These are phyloP conservation scores for Bradypus variegatus DNA, from an alignment of 2,797 vertebrate genomes.

Conservation along the genomic window DNA sequence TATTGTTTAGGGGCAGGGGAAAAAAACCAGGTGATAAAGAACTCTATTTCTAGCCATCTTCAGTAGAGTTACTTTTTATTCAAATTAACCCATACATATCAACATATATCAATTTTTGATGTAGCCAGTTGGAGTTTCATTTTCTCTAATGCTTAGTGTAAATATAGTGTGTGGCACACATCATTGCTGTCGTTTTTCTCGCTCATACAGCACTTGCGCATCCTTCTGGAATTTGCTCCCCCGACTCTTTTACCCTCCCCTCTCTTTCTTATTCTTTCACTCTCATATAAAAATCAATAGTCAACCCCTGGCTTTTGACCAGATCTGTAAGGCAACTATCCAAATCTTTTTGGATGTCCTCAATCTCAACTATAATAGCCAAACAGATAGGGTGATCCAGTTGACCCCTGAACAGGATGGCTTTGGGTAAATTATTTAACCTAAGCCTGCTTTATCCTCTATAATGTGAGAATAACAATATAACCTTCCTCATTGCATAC, in stretches of 20 bases:
- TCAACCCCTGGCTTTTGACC: not conserved
- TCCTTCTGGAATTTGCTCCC: not conserved
- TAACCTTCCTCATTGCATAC: not conserved
- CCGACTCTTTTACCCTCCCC: not conserved
- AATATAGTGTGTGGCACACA: not conserved
- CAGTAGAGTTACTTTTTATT: not conserved
- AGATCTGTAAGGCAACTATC: not conserved
- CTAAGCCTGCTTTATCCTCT: not conserved
- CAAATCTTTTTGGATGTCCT: not conserved
- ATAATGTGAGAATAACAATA: not conserved
- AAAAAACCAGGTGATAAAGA: not conserved
- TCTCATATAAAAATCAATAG: not conserved
- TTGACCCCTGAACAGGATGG: accelerated
- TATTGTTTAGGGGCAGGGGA: not conserved
- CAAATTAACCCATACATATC: not conserved
- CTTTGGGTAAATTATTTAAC: not conserved
- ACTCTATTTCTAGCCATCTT: not conserved
- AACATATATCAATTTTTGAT: not conserved
- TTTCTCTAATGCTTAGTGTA: not conserved
- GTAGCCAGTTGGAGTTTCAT: not conserved
- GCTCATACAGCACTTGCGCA: accelerated
- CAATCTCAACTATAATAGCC: accelerated
- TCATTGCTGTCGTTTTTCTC: not conserved
- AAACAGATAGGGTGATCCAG: accelerated
- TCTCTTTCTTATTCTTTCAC: not conserved